A percentile compares a stretch with the other conserved stretches of the same genome.
Conservation (phyloP, 2,797 vertebrate species). For the Apodemus agrarius region DNA sequence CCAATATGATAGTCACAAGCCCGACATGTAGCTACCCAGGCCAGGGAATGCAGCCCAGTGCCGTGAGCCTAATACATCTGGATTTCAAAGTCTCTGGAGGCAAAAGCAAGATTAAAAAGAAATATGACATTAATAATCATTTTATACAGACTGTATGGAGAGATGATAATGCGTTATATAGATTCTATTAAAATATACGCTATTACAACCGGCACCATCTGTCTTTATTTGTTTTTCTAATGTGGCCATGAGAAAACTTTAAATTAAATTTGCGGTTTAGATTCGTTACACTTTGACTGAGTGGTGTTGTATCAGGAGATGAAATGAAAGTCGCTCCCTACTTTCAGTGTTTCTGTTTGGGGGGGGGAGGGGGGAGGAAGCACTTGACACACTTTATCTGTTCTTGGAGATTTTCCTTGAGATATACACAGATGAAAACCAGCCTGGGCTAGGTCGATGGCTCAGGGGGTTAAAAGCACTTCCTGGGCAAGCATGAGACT, state of each 20-base stretch:
- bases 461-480: neutral
- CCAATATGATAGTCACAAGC: neutral
- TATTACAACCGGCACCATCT: neutral
- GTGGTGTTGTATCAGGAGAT: neutral
- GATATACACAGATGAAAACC: neutral
- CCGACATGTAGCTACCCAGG: too few relatives aligned
- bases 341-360: neutral
- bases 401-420: slow-evolving; percentile 9
- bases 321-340: neutral
- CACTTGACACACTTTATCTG: neutral
- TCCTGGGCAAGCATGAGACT: neutral
- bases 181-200: neutral
- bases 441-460: neutral
- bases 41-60: neutral
- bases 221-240: slow-evolving; percentile 38
- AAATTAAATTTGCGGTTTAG: slow-evolving; percentile 5
- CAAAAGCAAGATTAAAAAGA: neutral
- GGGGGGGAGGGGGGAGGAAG: neutral
- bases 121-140: neutral
- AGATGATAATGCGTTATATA: slow-evolving; percentile 16
- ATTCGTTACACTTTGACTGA: neutral
- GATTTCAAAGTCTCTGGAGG: neutral
- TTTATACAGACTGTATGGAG: neutral
- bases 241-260: neutral
- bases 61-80: neutral